These are phyloP conservation scores for Vireo altiloquus DNA, from an alignment of 2,113 vertebrate species.

Conservation along the genomic window DNA sequence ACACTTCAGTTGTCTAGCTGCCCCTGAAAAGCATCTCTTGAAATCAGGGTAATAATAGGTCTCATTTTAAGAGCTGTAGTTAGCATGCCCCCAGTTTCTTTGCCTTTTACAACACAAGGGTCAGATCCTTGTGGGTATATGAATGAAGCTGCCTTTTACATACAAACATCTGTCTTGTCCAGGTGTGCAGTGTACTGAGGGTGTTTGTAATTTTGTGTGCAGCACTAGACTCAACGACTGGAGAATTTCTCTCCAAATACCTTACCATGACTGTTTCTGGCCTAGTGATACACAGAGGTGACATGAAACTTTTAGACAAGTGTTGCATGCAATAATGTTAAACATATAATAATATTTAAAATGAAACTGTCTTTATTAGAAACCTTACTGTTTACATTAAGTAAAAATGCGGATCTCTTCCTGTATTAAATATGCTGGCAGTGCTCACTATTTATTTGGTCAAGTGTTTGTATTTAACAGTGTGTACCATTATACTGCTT, in stretches of 20 bases:
- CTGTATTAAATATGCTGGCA: neutral
- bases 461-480: neutral
- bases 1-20: neutral
- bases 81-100: neutral
- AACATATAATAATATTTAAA: neutral
- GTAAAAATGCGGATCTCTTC: neutral
- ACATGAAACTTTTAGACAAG: neutral
- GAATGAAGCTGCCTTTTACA: neutral
- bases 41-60: neutral
- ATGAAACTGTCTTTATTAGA: neutral
- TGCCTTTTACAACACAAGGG: neutral
- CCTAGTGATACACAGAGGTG: neutral
- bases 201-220: neutral
- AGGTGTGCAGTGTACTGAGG: neutral
- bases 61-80: neutral
- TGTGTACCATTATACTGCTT: neutral
- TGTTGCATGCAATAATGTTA: neutral
- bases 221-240: rapidly evolving
- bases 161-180: neutral
- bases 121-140: neutral
- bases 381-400: neutral
- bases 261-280: neutral
- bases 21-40: neutral
- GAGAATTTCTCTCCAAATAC: neutral
- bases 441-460: neutral